These are phyloP conservation scores for Platycheirus albimanus DNA, from an alignment of 2,888 invertebrate species.

Conservation along the genomic window DNA sequence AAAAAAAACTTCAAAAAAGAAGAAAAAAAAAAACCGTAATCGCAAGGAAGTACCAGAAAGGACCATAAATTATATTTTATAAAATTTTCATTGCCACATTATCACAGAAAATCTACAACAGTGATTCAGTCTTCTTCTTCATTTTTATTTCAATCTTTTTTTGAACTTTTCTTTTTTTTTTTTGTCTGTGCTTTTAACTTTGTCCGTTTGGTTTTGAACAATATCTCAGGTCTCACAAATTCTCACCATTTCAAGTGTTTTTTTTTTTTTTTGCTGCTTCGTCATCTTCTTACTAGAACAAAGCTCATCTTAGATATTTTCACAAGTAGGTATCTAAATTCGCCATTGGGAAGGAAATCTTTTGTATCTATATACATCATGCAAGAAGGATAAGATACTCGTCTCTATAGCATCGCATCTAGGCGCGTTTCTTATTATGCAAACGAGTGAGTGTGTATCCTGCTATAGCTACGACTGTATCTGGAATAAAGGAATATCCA, in stretches of 20 bases:
- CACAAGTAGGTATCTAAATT: constrained; percentile 28
- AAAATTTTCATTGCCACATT: constrained; percentile 77
- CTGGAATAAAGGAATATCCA: constrained; percentile 53
- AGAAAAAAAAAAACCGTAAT: constrained; percentile 42
- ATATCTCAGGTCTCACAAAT: constrained; percentile 75
- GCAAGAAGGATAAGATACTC: background rate
- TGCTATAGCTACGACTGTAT: too few relatives aligned
- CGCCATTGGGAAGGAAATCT: constrained; percentile 31
- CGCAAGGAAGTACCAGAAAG: constrained; percentile 52
- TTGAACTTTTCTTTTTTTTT: constrained; percentile 3
- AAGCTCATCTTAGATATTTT: constrained; percentile 46
- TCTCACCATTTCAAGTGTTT: constrained; percentile 74
- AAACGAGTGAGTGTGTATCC: constrained; percentile 24
- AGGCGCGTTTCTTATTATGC: background rate
- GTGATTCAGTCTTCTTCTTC: constrained; percentile 76
- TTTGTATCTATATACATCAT: background rate
- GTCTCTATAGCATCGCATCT: background rate
- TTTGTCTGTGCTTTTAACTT: constrained; percentile 43
- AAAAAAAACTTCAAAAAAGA: constrained; percentile 10
- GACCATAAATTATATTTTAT: constrained; percentile 75
- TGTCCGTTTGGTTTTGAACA: constrained; percentile 13
- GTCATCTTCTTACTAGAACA: constrained; percentile 36
- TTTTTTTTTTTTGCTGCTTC: constrained; percentile 27
- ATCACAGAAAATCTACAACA: constrained; percentile 76
- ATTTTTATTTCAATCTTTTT: constrained; percentile 35